Percentiles rank a stretch among this genome's conserved stretches.
Evolutionary conservation across 2,113 vertebrate species (phyloP).

Genomic region (Prunella fulvescens): DNA sequence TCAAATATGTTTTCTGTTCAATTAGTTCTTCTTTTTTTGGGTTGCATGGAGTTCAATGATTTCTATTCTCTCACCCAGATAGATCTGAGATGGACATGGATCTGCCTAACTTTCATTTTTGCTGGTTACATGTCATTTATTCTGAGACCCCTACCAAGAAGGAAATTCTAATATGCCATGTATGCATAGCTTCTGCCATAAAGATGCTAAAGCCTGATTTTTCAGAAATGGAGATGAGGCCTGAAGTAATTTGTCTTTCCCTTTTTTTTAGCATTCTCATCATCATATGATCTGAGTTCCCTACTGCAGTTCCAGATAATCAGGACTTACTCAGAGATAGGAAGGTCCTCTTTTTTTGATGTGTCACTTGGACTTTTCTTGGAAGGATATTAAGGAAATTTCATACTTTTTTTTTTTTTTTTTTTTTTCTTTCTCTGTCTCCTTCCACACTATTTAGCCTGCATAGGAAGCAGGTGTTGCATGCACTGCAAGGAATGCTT

Average conservation of each 20-base stretch:
- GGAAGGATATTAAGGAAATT: background rate
- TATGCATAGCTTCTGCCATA: background rate
- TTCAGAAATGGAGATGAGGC: background rate
- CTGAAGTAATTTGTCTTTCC: background rate
- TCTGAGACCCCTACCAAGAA: background rate
- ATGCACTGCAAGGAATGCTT: background rate
- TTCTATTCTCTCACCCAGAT: background rate
- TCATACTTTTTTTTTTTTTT: background rate
- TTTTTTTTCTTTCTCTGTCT: background rate
- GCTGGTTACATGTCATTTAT: background rate
- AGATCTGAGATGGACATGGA: background rate
- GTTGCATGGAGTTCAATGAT: background rate
- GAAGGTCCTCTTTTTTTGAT: background rate
- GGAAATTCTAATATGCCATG: background rate
- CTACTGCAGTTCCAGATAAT: background rate
- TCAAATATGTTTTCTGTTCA: background rate
- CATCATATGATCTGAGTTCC: background rate
- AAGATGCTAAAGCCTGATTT: background rate
- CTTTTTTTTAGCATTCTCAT: background rate
- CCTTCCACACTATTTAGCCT: background rate
- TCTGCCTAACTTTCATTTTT: background rate
- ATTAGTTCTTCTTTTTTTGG: background rate
- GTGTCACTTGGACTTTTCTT: background rate
- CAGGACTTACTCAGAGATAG: background rate
- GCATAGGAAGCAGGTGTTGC: background rate